Base-by-base conservation (phyloP, 2,797 vertebrate genomes). In the Pseudomugil tenellus region DNA sequence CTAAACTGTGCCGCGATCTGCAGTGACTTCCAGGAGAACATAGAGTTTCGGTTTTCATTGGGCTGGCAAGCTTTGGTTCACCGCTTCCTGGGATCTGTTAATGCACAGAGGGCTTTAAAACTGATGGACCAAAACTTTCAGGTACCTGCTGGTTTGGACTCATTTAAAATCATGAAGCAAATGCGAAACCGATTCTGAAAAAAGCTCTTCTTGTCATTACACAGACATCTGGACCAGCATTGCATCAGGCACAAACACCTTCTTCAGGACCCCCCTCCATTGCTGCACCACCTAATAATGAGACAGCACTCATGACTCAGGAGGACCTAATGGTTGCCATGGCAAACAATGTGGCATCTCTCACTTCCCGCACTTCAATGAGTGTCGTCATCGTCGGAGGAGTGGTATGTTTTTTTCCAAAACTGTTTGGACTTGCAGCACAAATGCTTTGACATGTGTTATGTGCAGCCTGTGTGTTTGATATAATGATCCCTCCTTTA, bases 21-120 rank as follows among this genome's bases (percentile, higher is more conserved):
- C 89, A 94, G 89, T 0, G 96, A 98, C 94, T 99, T 99, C 92
- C 97, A 98, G 87, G 98, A 99, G 84, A 96, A 98, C 87, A 97
- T 99, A 1, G 93, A 95, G 67, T 99, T 99, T 88, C 96, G 87
- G 77, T 99, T 99, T 78, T 97, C 97, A 8, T 77, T 98, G 90
- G 98, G 98, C 66, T 98, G 95, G 96, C 87, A 94, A 1, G 83
- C 95, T 0, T 92, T 99, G 29, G 96, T 96, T 23, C 96, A 94
- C 84, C 96, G 97, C 56, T 99, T 95, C 78, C 89, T 99, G 55
- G 97, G 98, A n/a, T 92, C 95, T 3, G 94, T 92, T 34, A 95
- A 96, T 29, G 96, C 97, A 19, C 94, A 96, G 72, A 92, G 88
- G 53, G 93, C 97, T 0, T 94, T 99, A 0, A 87, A 89, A 41